Evolutionary conservation across 2,797 vertebrate species (phyloP), one percentile per base, ranked within the genome.

Genomic region (Podarcis lilfordi): DNA sequence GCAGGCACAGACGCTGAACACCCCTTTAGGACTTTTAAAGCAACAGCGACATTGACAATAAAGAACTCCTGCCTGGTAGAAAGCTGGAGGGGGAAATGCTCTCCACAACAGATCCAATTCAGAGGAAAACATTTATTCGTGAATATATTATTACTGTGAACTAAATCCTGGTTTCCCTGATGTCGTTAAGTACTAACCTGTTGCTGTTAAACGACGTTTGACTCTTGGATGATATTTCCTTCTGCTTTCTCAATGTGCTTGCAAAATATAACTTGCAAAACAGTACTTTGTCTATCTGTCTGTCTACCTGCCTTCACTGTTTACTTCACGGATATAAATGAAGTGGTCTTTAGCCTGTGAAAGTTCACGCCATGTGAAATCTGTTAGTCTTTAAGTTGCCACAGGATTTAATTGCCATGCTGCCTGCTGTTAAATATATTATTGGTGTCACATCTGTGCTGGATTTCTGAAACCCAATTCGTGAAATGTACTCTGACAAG

Each of bases 51-150:
- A 81, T 55, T 0, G 0, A 25, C 27, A 92, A 88, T 90, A 82
- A 86, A 78, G 86, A 87, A 45, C 87, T 91, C 64, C 88, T 90
- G 87, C 90, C 93, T 92, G 43, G 25, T 86, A 87, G 50, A 71
- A 72, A 72, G 50, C 11, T 83, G 32, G 32, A 69, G 17, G 74
- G 27, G 35, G 68, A 77, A 81, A 80, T 72, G 21, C 0, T 50
- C 59, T 84, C 80, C 79, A 90, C 27, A 77, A 87, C 86, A 87
- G 71, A 79, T 91, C 82, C 84, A 88, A 77, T 66, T 55, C 21
- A 40, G 35, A 37, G n/a, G 2, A 43, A 80, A 84, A 84, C 21
- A 71, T 86, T 84, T 75, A 23, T 61, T 35, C 17, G 25, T 8
- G 10, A 69, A 78, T 40, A 84, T 37, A 86, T 86, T 35, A 75